Base-by-base conservation (phyloP, 2,797 vertebrate genomes). In the Margarornis squamiger region DNA sequence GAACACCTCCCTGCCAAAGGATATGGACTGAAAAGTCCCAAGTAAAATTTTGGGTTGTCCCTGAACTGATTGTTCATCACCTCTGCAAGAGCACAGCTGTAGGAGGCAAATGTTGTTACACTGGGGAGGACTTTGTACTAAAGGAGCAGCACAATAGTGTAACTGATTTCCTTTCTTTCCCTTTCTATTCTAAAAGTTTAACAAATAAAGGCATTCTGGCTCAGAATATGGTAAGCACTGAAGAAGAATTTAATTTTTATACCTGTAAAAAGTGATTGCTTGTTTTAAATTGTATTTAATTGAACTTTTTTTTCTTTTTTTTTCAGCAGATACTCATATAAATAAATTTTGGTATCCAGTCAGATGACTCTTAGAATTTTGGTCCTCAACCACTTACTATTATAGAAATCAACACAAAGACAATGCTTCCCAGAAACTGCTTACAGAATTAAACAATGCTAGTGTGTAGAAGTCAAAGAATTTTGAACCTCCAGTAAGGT, bases 121-220 rank as follows among this genome's bases (percentile, higher is more conserved):
- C 8, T 12, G 15, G 30, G 27, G 39, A 48, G 49, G 49, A 23
- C 24, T 66, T 65, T 34, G 39, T 30, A 10, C 1, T 2, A 80
- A 57, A 63, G 32, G 5, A 58, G 18, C 12, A 76, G 52, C 20
- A 18, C 8, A 51, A 45, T 12, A 38, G 0, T 0, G 34, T 23
- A 84, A 82, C 10, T 22, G 10, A 38, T 34, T 48, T 45, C 16
- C 27, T 85, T 77, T 38, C 30, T 74, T 86, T 83, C 54, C 71
- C 38, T 82, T 93, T 79, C 46, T n/a, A 2, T 81, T 62, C 52
- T 43, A 66, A 76, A 91, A 77, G 3, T 36, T 79, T 36, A 62
- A 49, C 14, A 2, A 63, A 74, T 27, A 43, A 57, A 85, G 5
- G 27, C 45, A 14, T 68, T 83, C 41, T 74, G 54, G 12, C 22